A percentile compares a stretch with the other conserved stretches of the same genome.
Evolutionary conservation across 2,113 vertebrate genomes (phyloP).

Genomic region (Pterocles burchelli): DNA sequence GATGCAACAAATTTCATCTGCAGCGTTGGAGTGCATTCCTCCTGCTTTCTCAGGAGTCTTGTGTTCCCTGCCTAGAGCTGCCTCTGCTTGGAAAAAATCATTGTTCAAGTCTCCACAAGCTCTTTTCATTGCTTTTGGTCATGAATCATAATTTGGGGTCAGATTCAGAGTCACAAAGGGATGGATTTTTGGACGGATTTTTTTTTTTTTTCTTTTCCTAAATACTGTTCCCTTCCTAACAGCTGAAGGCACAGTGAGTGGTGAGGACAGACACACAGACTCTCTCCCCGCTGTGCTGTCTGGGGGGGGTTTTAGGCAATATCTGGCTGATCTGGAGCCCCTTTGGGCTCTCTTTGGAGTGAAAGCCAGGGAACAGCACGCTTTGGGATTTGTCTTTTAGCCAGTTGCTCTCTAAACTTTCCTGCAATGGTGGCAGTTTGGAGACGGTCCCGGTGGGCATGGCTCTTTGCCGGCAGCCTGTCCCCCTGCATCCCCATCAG

Average conservation of each 20-base stretch:
- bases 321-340: background rate
- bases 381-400: background rate
- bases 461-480: background rate
- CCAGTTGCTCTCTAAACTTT: background rate
- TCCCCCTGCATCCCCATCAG: background rate
- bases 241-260: background rate
- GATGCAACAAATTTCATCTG: constrained; percentile 9
- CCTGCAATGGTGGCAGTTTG: background rate
- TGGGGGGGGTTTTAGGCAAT: background rate
- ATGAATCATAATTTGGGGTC: background rate
- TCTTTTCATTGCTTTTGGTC: background rate
- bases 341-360: background rate
- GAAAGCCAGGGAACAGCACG: background rate
- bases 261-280: background rate
- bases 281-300: background rate
- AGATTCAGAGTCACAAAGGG: background rate
- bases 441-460: background rate
- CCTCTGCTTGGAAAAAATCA: background rate
- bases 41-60: constrained; percentile 26
- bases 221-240: background rate
- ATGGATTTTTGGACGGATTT: background rate
- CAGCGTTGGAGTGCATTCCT: background rate
- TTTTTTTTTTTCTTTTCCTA: background rate
- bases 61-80: background rate
- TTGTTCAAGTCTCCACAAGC: background rate